Evolutionary conservation across 1,140 invertebrate genomes (phyloP), one percentile per base, ranked within the genome.

Genomic region (Dolichoris vasculosae): DNA sequence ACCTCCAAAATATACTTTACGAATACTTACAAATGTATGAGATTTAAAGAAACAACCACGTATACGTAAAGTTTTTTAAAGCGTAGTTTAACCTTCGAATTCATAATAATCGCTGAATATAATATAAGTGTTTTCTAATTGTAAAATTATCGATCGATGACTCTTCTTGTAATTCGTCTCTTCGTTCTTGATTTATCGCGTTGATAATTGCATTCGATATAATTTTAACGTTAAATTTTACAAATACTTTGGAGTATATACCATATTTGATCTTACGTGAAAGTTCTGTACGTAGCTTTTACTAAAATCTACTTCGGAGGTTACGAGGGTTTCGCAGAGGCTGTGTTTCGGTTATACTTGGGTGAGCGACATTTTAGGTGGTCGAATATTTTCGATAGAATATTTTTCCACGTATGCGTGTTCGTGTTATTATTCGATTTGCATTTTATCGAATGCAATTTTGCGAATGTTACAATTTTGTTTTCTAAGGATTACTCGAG

Each of bases 391-490:
- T 67, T 4, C 63, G 13, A 23, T 30, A 11, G 59, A 15, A 40
- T 40, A 55, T 48, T 48, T 64, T 40, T 17, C 2, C 43, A 35
- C 26, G 35, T 63, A 79, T 63, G 43, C 11, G 23, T 40, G 8
- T 81, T 69, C 71, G 2, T 2, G 30, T 43, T 75, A 82, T 73
- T 76, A 71, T 75, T 59, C 51, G 51, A 83, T 83, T 83, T 83
- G 69, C 81, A 76, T 83, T 83, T 83, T 83, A 83, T 83, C 59
- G 51, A 23, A 17, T 46, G 81, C 51, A 76, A 73, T 76, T 83
- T 83, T 48, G 51, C 7, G 81, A 40, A 43, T 40, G 23, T 59
- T 59, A 26, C 55, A 26, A 59, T 59, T 59, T 59, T 26, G 55
- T 59, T 59, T 26, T 59, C 55, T 59, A 3, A 6, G 3, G 23